Base-by-base conservation (phyloP, 2,888 invertebrate species). In the Mongoloraphidia duomilia region DNA sequence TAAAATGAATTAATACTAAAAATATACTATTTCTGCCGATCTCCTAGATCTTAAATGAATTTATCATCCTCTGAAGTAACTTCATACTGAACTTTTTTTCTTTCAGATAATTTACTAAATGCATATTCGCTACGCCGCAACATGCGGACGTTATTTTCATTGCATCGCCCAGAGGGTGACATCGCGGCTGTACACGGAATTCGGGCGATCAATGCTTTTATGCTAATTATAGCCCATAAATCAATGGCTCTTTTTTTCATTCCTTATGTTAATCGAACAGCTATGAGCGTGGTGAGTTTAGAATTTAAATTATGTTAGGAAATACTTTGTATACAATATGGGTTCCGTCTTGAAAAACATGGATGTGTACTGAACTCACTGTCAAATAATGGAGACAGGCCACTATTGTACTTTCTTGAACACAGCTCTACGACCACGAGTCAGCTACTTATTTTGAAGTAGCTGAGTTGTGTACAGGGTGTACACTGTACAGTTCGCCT, bases 231-330 rank as follows among this genome's bases (percentile, higher is more conserved):
- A 5, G 73, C 81, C 0, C 83, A 83, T 61, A 83, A 82, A 60
- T 79, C 79, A n/a, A 78, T 83, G 77, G 81, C 82, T 1, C 61
- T 79, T 48, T 79, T 82, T 58, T 83, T 79, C 57, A 71, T 76
- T 59, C 79, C 82, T 2, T 82, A 77, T 58, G 63, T 74, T 42
- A 82, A 83, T 59, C 70, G 82, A 53, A 82, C 82, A 0, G 67
- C 69, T 54, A 79, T 80, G 77, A 66, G 76, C 1, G 80, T 81
- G 71, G 80, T 81, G 63, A 59, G 60, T 54, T 33, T 12, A 34
- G 17, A 39, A 17, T 36, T 39, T 13, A 37, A 48, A 13, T 12
- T 34, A 8, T 47, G 2, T 9, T 34, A 8, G 11, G 8, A 38
- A 38, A 10, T 10, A 10, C 9, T 36, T 36, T 36, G 11, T 36